Base-by-base conservation (phyloP, 2,797 vertebrate species). In the Eulemur coronatus region DNA sequence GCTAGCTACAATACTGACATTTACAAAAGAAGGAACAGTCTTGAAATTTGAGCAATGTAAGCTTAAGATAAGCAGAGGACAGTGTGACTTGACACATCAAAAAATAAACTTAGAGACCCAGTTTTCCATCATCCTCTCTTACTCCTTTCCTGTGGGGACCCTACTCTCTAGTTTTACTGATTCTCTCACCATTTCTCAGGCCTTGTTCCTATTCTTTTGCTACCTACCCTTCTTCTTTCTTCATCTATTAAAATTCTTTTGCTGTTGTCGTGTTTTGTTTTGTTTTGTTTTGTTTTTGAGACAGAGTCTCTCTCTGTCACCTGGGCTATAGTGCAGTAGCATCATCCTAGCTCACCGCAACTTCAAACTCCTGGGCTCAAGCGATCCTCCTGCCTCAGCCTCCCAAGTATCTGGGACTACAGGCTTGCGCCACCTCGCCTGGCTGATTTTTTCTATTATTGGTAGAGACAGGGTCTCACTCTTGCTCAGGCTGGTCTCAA, bases 1-100 rank as follows among this genome's bases (percentile, higher is more conserved):
- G 67, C 72, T 88, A 61, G 67, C 43, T 87, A 88, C 38, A 90
- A 90, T 65, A 70, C 30, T 92, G 78, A 88, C 76, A 93, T 95
- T 90, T 93, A 93, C 30, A 95, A 96, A 95, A 89, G 72, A 67
- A 70, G 20, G 13, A 80, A 26, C 67, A 75, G 35, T 43, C 72
- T 75, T 93, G 82, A 94, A 96, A 94, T 84, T 4, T 50, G 28
- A 93, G 50, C 50, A 75, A 43, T 12, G 7, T 90, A 57, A 87
- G 67, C 46, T 61, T 91, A 69, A 84, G 55, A 95, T 50, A 91
- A 93, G 81, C 82, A 87, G 69, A 92, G 43, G 50, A 80, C n/a
- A 59, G 46, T 75, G 46, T 84, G 76, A 88, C 41, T 7, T 69
- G 63, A 92, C 70, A 65, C 43, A 63, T 33, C 35, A 92, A 87